Evolutionary conservation across 2,888 invertebrate genomes (phyloP), one percentile per base, ranked within the genome.

Genomic region (Bembecia ichneumoniformis): DNA sequence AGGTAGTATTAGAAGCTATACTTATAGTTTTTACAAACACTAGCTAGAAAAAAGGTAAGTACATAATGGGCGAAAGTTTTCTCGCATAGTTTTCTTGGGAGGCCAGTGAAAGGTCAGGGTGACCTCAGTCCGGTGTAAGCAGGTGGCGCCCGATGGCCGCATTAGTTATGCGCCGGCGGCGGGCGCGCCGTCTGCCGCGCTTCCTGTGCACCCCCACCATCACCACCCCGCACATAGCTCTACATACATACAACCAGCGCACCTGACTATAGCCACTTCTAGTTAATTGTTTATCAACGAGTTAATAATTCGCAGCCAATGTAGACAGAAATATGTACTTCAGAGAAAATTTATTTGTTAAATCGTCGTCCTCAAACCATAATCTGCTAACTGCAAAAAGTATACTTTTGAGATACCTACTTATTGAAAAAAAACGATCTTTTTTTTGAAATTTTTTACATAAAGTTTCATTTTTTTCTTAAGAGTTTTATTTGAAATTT

Each of bases 131-230:
- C 46, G 46, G 34, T 34, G 11, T 40, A 49, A 55, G 58, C 68
- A 66, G 73, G 70, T 74, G 76, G 71, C 70, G 71, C 68, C 68
- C 57, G 60, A 58, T 52, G 44, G 36, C 20, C 56, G 60, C 68
- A 76, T 75, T 74, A 74, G 66, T 61, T 66, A 74, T 74, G 74
- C 77, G 73, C 60, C 68, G 65, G 67, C 64, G 66, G 63, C 72
- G 65, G 64, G 65, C 58, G 59, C 60, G 70, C 70, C 68, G 77
- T 77, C 77, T 77, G 74, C 69, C 57, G 58, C 62, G 71, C 66
- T 77, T 77, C 77, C 77, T 72, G 76, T 68, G 62, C 61, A 52
- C 59, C 56, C 63, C 59, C 51, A 45, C 53, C 52, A 58, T 50
- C 57, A 45, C 57, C 56, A 51, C 54, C 52, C 51, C 53, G 49